These are phyloP conservation scores for Prinia subflava DNA, from an alignment of 2,113 vertebrate genomes.

Conservation along the genomic window DNA sequence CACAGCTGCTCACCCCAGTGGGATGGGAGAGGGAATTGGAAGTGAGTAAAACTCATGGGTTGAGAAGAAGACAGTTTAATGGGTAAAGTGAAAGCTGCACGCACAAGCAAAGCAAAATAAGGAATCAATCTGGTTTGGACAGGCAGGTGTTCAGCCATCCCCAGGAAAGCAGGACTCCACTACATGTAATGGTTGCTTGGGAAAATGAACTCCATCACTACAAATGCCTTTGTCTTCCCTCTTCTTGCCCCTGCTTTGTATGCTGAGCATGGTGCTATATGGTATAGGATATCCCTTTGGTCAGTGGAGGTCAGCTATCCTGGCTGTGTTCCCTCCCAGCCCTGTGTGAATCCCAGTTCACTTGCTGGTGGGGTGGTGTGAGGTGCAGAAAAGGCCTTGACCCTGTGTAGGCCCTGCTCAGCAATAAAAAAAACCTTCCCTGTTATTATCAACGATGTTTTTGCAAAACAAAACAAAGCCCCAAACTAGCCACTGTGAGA, in stretches of 20 bases:
- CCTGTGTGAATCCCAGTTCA: background rate
- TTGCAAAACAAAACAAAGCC: background rate
- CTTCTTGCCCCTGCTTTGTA: background rate
- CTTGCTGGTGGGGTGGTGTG: background rate
- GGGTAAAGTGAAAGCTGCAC: background rate
- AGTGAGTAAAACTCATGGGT: background rate
- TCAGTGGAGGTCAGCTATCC: background rate
- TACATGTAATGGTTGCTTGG: background rate
- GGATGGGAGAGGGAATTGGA: background rate
- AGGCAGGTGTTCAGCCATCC: background rate
- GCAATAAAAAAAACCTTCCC: background rate
- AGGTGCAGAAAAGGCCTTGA: background rate
- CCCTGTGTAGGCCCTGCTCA: background rate
- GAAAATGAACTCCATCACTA: background rate
- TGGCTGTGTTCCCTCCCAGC: background rate
- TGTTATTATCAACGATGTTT: background rate
- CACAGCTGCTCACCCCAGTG: background rate
- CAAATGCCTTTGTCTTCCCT: fast-evolving
- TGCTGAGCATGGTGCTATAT: background rate
- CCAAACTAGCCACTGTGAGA: background rate
- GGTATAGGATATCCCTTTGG: background rate
- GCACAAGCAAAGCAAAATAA: background rate
- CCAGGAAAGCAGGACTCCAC: background rate
- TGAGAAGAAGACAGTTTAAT: background rate
- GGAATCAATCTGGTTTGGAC: background rate